Evolutionary conservation across 2,888 invertebrate genomes (phyloP), one percentile per base, ranked within the genome.

Genomic region (Malthinus seriepunctatus): DNA sequence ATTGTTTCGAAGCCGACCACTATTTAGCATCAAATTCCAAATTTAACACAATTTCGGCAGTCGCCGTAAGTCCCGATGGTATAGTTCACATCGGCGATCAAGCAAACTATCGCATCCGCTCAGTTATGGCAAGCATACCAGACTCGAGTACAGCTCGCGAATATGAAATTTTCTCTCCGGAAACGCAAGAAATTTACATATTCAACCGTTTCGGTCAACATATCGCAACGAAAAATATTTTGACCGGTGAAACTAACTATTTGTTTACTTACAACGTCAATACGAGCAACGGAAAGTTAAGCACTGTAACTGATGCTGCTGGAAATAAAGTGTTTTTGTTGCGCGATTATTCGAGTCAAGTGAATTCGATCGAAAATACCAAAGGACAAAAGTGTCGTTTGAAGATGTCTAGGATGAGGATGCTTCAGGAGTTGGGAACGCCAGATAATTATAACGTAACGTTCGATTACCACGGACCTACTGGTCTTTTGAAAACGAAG

Each of bases 171-270:
- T 93, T 93, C 71, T 94, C 95, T 0, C 93, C 97, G 0, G 95
- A 96, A 70, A 93, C 95, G 2, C 96, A 97, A 77, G 97, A 97
- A 77, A 90, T 94, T 60, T 95, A 95, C 71, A 88, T 95, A 15
- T 95, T 95, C 80, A 95, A 95, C 71, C 83, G 94, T 67, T 95
- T 95, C 73, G 98, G 98, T 0, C 97, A 97, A 75, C 98, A 98
- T 73, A 87, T 95, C 2, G 89, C 92, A 54, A 97, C 97, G 0
- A 90, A 90, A 67, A 95, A 96, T 73, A 96, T 98, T 60, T 81
- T 97, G n/a, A 97, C 97, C 0, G 95, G 94, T 0, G 94, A 95
- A 78, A 93, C 90, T 2, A 89, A 93, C 65, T 97, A 96, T 76
- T 88, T 92, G 1, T 98, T 97, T 75, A 91, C 95, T 0, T 98